Evolutionary conservation across 1,140 invertebrate genomes (phyloP), one percentile per base, ranked within the genome.

Genomic region (Lordiphosa mommai): DNA sequence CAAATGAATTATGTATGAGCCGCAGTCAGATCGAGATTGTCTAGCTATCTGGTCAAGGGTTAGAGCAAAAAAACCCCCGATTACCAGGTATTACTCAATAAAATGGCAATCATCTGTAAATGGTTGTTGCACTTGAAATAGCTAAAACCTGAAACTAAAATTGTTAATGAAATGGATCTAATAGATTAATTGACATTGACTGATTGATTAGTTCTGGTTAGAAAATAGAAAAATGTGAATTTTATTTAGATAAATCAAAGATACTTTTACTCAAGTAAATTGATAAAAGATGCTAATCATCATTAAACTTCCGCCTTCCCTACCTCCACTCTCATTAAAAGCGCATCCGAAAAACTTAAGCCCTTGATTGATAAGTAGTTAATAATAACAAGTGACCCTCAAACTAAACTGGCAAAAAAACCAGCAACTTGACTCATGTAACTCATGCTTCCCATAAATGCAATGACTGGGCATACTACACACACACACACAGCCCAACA

Each of bases 1-100:
- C 10, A 53, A 52, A 76, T 82, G 76, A 82, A 84, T 82, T 63
- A 82, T 84, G 58, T 50, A 82, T 64, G 44, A 76, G 57, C 23
- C 57, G 46, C 60, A 29, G 40, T 10, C 38, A 43, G 27, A 6
- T 9, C 38, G 6, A 43, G 23, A 27, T 27, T 27, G 40, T 10
- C 40, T 3, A 37, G 12, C 0, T 27, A 27, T 5, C 12, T 14
- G 12, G 34, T 37, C 12, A 43, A 13, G 3, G 20, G 20, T 23
- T 8, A 14, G 27, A 40, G 20, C 37, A 40, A 4, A 60, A 68
- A 67, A 27, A 27, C 1, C 23, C 23, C 23, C 23, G 0, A 5
- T 27, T 27, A 27, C 23, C 6, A 6, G 2, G 47, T 79, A 66
- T 50, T 37, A 57, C 61, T 58, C 48, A 56, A 46, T 59, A 70